Evolutionary conservation across 2,113 vertebrate genomes (phyloP).

Genomic region (Vanacampus margaritifer): DNA sequence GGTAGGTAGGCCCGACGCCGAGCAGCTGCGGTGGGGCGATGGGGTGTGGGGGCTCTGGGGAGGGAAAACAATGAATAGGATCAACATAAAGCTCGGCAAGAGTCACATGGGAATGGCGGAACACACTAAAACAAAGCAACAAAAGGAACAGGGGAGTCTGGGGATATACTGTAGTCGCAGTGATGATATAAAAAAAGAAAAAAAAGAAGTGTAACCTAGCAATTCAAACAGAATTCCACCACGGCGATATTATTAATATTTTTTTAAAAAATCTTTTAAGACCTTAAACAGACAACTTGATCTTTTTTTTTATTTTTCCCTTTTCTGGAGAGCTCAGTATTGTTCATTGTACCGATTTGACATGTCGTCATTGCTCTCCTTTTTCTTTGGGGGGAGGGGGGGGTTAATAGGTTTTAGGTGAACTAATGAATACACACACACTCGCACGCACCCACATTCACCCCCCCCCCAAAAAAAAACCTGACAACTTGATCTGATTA

Average conservation of each 20-base stretch:
- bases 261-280: not conserved
- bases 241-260: not conserved
- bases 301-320: no score
- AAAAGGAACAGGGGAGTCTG: slow-evolving; percentile 1
- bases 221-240: not conserved
- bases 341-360: no score
- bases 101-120: not conserved
- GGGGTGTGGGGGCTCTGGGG: slow-evolving; percentile 88
- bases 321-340: no score
- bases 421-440: no score
- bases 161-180: not conserved
- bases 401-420: no score
- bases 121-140: slow-evolving; percentile 15
- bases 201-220: not conserved
- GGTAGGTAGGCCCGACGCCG: slow-evolving; percentile 90
- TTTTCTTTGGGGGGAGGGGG: no score
- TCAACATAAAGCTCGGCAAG: slow-evolving; percentile 21
- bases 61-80: slow-evolving; percentile 32
- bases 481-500: not conserved
- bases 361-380: no score
- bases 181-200: not conserved
- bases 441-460: no score
- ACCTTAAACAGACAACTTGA: not conserved
- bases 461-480: no score
- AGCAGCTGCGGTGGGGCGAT: slow-evolving; percentile 95